Percentiles rank a stretch among this genome's conserved stretches.
phyloP scores from a whole-genome alignment of 2,113 vertebrate species.

The Ciconia maguari region DNA sequence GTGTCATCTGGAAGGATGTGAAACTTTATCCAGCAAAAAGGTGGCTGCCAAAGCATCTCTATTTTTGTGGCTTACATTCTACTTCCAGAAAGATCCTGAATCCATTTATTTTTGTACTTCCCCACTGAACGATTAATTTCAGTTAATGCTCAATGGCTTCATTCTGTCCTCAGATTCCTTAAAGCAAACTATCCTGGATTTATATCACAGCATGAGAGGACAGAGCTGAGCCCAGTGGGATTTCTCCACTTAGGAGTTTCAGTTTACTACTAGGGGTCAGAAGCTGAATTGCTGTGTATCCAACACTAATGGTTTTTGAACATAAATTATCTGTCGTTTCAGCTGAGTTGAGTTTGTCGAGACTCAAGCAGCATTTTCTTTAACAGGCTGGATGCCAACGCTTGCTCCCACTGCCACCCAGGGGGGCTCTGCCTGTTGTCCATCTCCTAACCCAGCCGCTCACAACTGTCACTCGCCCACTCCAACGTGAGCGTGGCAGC shows the following conservation, averaged over 20 bases:
- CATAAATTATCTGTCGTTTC: not conserved
- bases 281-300: not conserved
- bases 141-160: not conserved
- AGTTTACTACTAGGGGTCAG: not conserved
- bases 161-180: not conserved
- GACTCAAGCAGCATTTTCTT: not conserved
- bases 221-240: not conserved
- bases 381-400: not conserved
- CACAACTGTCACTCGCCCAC: accelerated
- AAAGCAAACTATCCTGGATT: not conserved
- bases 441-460: not conserved
- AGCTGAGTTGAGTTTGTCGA: not conserved
- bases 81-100: not conserved
- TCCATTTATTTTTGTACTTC: not conserved
- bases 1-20: not conserved
- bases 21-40: slow-evolving; percentile 11
- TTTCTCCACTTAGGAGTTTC: not conserved
- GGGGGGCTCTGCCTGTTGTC: not conserved
- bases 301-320: not conserved
- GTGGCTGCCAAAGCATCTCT: not conserved
- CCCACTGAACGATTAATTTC: not conserved
- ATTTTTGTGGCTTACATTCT: not conserved
- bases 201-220: accelerated
- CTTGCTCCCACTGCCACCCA: not conserved
- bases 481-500: accelerated